phyloP scores from a whole-genome alignment of 2,888 invertebrate species.

The Rhopalosiphum nymphaeae region DNA sequence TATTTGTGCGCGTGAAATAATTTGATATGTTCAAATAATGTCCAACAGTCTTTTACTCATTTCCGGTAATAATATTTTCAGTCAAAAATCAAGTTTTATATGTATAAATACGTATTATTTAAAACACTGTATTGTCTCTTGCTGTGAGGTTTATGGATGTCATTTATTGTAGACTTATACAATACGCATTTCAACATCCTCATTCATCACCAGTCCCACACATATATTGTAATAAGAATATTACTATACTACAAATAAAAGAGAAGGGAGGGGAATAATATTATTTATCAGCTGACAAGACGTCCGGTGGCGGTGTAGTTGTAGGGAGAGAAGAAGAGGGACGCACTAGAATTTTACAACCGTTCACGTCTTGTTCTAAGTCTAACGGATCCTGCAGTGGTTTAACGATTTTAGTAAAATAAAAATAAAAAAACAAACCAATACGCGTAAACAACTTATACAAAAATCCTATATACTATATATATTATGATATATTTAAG shows the following conservation, averaged over 20 bases:
- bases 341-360: slow-evolving; percentile 13
- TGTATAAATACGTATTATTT: slow-evolving; percentile 14
- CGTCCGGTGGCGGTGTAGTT: neutral
- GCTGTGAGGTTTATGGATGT: neutral
- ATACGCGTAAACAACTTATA: neutral
- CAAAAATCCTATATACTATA: neutral
- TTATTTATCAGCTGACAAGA: slow-evolving; percentile 20
- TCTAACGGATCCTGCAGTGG: slow-evolving; percentile 20
- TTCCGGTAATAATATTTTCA: slow-evolving; percentile 27
- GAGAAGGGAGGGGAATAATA: neutral
- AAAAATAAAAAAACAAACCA: neutral
- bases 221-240: slow-evolving; percentile 8
- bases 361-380: neutral
- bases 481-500: neutral
- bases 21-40: neutral
- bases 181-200: slow-evolving; percentile 39
- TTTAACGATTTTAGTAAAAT: slow-evolving; percentile 1
- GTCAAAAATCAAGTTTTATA: neutral
- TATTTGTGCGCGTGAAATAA: neutral
- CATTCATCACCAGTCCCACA: slow-evolving; percentile 50
- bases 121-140: slow-evolving; percentile 12
- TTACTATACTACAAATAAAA: neutral
- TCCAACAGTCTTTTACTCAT: neutral
- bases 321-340: neutral
- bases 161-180: neutral